A percentile compares a stretch with the other conserved stretches of the same genome.
These are phyloP conservation scores for Irena cyanogastra DNA, from an alignment of 2,113 vertebrate genomes.

Conservation along the genomic window DNA sequence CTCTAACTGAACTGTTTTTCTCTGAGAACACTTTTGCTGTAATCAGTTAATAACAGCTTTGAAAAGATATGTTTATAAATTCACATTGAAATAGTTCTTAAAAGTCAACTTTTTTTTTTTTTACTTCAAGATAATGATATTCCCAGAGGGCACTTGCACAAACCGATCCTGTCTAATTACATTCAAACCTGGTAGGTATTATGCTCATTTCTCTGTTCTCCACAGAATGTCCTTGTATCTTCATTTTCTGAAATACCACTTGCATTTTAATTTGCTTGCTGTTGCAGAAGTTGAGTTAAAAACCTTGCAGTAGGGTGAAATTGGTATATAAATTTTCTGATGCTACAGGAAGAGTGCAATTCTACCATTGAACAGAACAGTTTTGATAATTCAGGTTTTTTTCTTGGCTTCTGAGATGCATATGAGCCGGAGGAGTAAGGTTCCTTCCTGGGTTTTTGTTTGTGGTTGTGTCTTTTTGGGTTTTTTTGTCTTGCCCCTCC, in stretches of 20 bases:
- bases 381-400: background rate
- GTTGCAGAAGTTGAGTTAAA: background rate
- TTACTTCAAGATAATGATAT: conserved; percentile 92
- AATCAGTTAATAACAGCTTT: background rate
- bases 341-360: background rate
- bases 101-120: conserved; percentile 25
- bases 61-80: conserved; percentile 19
- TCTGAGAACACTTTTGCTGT: background rate
- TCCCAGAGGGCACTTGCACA: conserved; percentile 97
- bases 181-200: conserved; percentile 93
- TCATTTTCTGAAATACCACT: conserved; percentile 3
- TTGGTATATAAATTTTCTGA: background rate
- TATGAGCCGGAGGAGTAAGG: background rate
- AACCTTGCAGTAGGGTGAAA: background rate
- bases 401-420: background rate
- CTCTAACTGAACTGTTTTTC: background rate
- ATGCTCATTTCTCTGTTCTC: background rate
- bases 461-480: background rate
- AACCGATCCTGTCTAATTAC: conserved; percentile 98
- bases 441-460: background rate
- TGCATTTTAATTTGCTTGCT: conserved; percentile 2
- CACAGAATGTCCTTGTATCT: background rate
- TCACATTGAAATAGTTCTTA: background rate
- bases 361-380: background rate
- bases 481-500: background rate